Evolutionary conservation across 2,888 invertebrate species (phyloP).

Genomic region (Chrysina gloriosa): DNA sequence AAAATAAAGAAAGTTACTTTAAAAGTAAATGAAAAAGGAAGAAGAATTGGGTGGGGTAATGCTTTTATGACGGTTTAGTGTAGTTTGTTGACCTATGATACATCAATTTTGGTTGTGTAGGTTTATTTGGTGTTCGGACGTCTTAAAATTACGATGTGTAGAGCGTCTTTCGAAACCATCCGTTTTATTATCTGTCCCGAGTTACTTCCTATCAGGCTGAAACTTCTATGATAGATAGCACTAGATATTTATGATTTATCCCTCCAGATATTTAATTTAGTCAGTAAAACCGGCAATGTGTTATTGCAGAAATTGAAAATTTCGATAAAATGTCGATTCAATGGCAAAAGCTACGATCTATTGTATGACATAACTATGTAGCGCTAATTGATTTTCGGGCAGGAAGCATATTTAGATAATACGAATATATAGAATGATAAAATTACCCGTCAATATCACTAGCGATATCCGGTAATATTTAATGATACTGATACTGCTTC

Average conservation of each 20-base stretch:
- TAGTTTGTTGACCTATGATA: constrained; percentile 53
- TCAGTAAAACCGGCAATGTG: too few species aligned
- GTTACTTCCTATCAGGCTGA: background rate
- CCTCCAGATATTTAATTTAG: too few species aligned
- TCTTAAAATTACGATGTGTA: constrained; percentile 34
- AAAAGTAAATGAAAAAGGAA: constrained; percentile 41
- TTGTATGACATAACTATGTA: too few species aligned
- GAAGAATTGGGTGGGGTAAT: constrained; percentile 43
- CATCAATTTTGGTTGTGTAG: constrained; percentile 51
- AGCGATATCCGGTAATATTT: too few species aligned
- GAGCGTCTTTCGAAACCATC: constrained; percentile 1
- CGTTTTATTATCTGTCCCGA: constrained; percentile 6
- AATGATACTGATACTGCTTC: too few species aligned
- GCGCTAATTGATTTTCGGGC: too few species aligned
- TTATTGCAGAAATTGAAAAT: too few species aligned
- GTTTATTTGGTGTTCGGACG: constrained; percentile 39
- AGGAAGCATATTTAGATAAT: too few species aligned
- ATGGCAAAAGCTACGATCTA: too few species aligned
- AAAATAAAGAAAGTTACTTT: constrained; percentile 48
- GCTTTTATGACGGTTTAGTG: constrained; percentile 49
- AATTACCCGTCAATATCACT: too few species aligned
- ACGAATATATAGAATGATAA: too few species aligned
- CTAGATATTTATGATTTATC: background rate
- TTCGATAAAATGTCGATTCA: too few species aligned
- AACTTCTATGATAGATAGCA: background rate